Conservation (phyloP, 2,888 invertebrate species). For the Andrena bicolor region DNA sequence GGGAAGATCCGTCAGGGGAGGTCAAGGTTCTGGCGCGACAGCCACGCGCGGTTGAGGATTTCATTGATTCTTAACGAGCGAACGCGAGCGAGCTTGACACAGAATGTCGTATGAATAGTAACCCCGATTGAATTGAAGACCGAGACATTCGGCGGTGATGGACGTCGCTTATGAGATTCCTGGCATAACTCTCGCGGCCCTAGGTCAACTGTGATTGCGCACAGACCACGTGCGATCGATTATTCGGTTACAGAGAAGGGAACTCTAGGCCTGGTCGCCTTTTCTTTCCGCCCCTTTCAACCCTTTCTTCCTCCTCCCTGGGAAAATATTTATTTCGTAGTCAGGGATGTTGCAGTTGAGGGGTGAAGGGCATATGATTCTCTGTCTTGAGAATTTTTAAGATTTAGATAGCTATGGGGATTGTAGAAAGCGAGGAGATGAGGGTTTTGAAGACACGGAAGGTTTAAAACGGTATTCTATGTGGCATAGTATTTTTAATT, state of each 20-base stretch:
- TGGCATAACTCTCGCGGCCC: constrained; percentile 61
- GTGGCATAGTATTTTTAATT: no score
- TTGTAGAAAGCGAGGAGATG: no score
- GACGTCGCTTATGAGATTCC: constrained; percentile 70
- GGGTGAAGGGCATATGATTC: no score
- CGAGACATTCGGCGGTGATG: constrained; percentile 60
- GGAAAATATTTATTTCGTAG: not conserved
- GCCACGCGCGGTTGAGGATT: constrained; percentile 45
- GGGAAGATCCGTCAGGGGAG: constrained; percentile 32
- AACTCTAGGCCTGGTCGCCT: not conserved
- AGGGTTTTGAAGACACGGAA: no score
- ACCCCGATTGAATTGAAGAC: constrained; percentile 51
- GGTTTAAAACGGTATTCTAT: no score
- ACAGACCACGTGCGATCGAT: constrained; percentile 63
- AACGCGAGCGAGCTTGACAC: constrained; percentile 60
- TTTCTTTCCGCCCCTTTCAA: not conserved
- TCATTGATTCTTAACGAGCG: constrained; percentile 75
- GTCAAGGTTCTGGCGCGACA: constrained; percentile 62
- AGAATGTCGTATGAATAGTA: constrained; percentile 67
- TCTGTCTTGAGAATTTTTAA: no score
- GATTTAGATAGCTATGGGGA: no score
- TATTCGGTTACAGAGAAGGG: constrained; percentile 37
- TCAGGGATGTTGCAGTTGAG: no score
- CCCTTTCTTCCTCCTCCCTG: not conserved
- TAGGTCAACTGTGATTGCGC: constrained; percentile 63